phyloP scores from a whole-genome alignment of 2,113 vertebrate species.

The Brevimyrus niger region DNA sequence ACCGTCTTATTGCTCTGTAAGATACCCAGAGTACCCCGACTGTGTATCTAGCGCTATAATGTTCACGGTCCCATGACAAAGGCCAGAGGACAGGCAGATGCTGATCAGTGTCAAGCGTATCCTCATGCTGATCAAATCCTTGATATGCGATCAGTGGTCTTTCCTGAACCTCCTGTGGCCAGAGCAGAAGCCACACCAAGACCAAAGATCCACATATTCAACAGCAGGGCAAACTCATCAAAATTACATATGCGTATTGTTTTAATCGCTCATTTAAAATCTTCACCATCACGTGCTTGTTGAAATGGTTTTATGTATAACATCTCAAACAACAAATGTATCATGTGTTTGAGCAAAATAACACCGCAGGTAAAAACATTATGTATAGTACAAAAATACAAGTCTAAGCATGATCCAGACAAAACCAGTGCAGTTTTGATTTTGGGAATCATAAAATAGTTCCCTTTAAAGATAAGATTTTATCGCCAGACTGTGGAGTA shows the following conservation, averaged over 20 bases:
- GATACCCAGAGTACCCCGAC: slow-evolving; percentile 64
- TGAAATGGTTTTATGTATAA: not conserved
- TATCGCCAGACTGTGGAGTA: not conserved
- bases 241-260: not conserved
- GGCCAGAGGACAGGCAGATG: slow-evolving; percentile 90
- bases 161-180: slow-evolving; percentile 90
- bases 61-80: slow-evolving; percentile 90
- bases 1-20: not conserved
- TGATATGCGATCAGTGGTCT: slow-evolving; percentile 95
- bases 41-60: slow-evolving; percentile 88
- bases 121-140: slow-evolving; percentile 94
- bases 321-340: not conserved
- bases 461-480: not conserved
- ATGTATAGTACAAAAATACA: not conserved
- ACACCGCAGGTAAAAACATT: not conserved
- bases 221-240: not conserved
- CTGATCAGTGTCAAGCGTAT: slow-evolving; percentile 92
- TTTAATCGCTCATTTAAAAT: not conserved
- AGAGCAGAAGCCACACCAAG: slow-evolving; percentile 36
- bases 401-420: not conserved
- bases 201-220: not conserved
- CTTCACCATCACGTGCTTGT: not conserved
- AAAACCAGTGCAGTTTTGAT: not conserved
- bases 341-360: not conserved
- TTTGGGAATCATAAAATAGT: not conserved